phyloP scores from a whole-genome alignment of 1,140 invertebrate species.

The Zaprionus lachaisei region DNA sequence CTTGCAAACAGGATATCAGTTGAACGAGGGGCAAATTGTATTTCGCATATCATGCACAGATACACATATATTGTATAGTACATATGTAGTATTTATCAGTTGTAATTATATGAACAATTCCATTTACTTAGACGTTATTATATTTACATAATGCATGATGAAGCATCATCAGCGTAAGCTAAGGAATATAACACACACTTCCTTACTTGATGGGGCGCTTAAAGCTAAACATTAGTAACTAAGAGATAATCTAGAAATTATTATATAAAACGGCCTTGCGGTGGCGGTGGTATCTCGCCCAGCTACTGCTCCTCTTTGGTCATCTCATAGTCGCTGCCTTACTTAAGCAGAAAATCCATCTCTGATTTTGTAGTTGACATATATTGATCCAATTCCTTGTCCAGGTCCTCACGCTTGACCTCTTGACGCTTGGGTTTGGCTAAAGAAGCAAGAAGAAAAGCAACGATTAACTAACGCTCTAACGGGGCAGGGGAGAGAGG shows the following conservation, averaged over 20 bases:
- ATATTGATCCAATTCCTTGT: constrained; percentile 82
- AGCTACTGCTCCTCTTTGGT: constrained; percentile 34
- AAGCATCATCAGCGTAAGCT: constrained; percentile 3
- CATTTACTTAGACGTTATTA: constrained; percentile 29
- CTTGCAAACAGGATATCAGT: not conserved
- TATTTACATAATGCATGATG: constrained; percentile 40
- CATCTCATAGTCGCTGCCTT: constrained; percentile 13
- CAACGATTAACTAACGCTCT: constrained; percentile 11
- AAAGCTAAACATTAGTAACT: constrained; percentile 53
- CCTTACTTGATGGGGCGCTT: constrained; percentile 27
- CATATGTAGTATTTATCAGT: constrained; percentile 18
- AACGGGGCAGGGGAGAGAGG: rapidly evolving
- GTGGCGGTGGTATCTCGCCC: constrained; percentile 43
- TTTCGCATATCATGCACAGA: constrained; percentile 25
- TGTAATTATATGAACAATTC: constrained; percentile 36
- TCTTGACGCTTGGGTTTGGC: constrained; percentile 51
- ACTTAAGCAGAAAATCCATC: constrained; percentile 76
- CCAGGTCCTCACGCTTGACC: constrained; percentile 80
- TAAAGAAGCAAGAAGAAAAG: constrained; percentile 18
- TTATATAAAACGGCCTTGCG: constrained; percentile 38
- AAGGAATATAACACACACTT: constrained; percentile 5
- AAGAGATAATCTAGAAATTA: constrained; percentile 47
- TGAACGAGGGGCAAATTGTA: constrained; percentile 37
- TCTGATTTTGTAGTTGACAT: constrained; percentile 83
- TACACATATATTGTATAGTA: not conserved